Conservation (phyloP, 1,140 invertebrate genomes). For the Hydropsyche tenuis region DNA sequence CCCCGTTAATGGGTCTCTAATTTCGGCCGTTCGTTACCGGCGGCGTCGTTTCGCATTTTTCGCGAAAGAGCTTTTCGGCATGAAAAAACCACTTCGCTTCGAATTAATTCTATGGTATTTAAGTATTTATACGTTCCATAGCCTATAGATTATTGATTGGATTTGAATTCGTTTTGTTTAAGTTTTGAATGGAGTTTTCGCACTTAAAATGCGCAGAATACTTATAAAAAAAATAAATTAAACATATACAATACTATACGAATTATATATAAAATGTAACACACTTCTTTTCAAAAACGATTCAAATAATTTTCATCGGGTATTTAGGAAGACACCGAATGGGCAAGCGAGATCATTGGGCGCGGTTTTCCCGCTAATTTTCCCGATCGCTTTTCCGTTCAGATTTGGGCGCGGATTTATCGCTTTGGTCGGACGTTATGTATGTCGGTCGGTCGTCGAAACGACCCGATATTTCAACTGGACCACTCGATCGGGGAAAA, state of each 20-base stretch:
- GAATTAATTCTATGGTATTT: no score
- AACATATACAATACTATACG: no score
- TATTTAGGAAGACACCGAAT: constrained; percentile 4
- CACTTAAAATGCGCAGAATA: no score
- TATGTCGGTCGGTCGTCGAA: constrained; percentile 9
- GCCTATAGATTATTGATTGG: no score
- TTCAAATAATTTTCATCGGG: no score
- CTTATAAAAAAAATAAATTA: no score
- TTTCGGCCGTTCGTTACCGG: constrained; percentile 17
- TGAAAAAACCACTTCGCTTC: no score
- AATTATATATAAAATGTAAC: no score
- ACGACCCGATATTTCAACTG: constrained; percentile 3
- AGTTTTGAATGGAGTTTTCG: no score
- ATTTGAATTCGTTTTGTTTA: no score
- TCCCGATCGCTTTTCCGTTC: constrained; percentile 16
- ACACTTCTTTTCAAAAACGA: no score
- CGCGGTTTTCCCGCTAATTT: constrained; percentile 4
- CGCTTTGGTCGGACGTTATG: background rate
- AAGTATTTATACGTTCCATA: no score
- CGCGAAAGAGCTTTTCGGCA: background rate
- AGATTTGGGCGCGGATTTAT: constrained; percentile 14
- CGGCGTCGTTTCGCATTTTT: background rate
- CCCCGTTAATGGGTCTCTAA: constrained; percentile 34
- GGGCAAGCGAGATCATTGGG: background rate
- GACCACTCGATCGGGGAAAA: background rate